These are phyloP conservation scores for Polypterus senegalus DNA, from an alignment of 2,113 vertebrate genomes.

Conservation along the genomic window DNA sequence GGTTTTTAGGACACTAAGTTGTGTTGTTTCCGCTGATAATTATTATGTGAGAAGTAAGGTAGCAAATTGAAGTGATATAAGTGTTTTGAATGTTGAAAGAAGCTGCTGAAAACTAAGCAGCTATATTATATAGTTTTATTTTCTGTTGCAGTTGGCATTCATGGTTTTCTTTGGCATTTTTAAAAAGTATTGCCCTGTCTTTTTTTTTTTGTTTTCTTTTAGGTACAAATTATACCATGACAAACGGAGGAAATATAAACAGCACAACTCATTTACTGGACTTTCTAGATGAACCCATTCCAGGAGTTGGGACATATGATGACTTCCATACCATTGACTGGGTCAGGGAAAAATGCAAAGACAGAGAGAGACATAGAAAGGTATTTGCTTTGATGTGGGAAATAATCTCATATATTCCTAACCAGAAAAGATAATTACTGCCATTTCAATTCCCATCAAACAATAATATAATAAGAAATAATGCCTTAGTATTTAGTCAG, in stretches of 20 bases:
- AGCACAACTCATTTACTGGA: slow-evolving; percentile 90
- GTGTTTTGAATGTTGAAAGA: too few species aligned
- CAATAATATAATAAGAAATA: too few species aligned
- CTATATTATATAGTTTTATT: neutral
- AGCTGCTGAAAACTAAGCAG: too few species aligned
- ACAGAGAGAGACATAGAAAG: slow-evolving; percentile 88
- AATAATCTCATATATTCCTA: neutral
- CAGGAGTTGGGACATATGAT: slow-evolving; percentile 92
- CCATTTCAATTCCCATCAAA: too few species aligned
- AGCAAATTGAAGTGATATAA: too few species aligned
- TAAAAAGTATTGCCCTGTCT: neutral
- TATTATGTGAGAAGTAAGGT: too few species aligned
- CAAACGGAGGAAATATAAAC: slow-evolving; percentile 83
- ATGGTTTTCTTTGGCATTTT: too few species aligned
- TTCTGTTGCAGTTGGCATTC: neutral
- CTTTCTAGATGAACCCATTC: slow-evolving; percentile 93
- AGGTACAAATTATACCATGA: slow-evolving; percentile 94
- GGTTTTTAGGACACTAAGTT: too few species aligned
- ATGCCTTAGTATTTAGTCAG: too few species aligned
- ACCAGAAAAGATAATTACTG: too few species aligned
- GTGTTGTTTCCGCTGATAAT: too few species aligned
- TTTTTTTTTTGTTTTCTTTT: slow-evolving; percentile 16
- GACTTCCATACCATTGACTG: slow-evolving; percentile 98
- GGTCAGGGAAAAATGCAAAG: slow-evolving; percentile 96
- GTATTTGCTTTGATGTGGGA: slow-evolving; percentile 36